A percentile compares a stretch with the other conserved stretches of the same genome.
Evolutionary conservation across 2,888 invertebrate genomes (phyloP).

Genomic region (Drosophila meridiana): DNA sequence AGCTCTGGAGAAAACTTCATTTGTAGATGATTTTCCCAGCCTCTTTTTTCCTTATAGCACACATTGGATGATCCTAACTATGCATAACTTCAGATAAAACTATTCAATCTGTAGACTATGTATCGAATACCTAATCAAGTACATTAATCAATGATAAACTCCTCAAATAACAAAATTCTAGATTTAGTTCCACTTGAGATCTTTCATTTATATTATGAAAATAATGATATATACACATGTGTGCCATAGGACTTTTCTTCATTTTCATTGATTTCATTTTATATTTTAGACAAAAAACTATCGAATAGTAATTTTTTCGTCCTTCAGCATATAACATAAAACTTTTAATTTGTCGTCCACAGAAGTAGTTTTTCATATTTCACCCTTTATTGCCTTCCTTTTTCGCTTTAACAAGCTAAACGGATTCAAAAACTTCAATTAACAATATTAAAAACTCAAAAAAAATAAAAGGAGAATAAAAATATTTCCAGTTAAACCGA

Average conservation of each 20-base stretch:
- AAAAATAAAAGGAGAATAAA: background rate
- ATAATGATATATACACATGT: no score
- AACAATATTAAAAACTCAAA: constrained; percentile 8
- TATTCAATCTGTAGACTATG: background rate
- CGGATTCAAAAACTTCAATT: constrained; percentile 2
- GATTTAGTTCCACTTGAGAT: background rate
- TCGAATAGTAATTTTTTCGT: background rate
- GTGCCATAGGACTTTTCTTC: background rate
- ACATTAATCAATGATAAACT: no score
- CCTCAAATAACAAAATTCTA: background rate
- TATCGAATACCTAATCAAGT: background rate
- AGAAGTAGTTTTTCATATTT: no score
- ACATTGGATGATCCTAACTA: no score
- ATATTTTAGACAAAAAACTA: background rate
- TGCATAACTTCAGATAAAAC: background rate
- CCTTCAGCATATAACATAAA: background rate
- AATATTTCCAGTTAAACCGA: background rate
- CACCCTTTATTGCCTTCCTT: background rate
- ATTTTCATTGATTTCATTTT: background rate
- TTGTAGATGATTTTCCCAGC: no score
- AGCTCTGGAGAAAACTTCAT: no score
- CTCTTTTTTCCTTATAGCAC: background rate
- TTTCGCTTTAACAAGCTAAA: background rate
- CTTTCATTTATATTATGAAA: background rate
- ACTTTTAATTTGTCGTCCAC: background rate